phyloP scores from a whole-genome alignment of 2,797 vertebrate species.

The Hyperoplus immaculatus region DNA sequence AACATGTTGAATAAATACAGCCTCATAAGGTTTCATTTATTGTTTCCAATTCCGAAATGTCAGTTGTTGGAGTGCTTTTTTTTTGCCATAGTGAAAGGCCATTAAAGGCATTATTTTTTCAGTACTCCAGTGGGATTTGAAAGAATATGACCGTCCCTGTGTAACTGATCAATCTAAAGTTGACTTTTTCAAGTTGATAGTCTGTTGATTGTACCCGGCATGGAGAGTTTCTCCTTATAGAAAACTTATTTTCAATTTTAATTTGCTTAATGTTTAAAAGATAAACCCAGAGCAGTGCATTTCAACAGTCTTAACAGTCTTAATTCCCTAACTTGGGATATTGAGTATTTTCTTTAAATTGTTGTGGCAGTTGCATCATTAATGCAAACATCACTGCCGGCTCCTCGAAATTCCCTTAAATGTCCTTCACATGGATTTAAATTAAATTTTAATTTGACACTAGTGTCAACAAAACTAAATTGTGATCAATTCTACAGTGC shows the following conservation, averaged over 20 bases:
- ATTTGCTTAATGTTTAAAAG: neutral
- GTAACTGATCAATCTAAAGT: slow-evolving; percentile 30
- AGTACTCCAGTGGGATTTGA: neutral
- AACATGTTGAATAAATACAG: slow-evolving; percentile 1
- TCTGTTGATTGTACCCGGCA: neutral
- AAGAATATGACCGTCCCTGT: neutral
- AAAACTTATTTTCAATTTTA: slow-evolving; percentile 19
- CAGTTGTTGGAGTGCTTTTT: neutral
- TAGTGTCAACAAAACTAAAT: too few species aligned
- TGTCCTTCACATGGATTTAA: neutral
- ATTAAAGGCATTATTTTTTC: neutral
- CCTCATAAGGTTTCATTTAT: slow-evolving; percentile 12
- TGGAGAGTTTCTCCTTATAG: slow-evolving; percentile 1
- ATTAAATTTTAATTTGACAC: neutral
- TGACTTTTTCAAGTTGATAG: slow-evolving; percentile 1
- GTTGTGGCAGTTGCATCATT: neutral
- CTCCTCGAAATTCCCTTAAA: neutral
- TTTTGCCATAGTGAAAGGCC: neutral
- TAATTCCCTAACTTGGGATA: neutral
- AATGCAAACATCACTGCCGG: neutral
- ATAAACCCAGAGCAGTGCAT: neutral
- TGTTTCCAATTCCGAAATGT: slow-evolving; percentile 13
- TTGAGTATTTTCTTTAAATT: neutral
- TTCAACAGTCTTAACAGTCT: neutral
- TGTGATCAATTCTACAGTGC: too few species aligned